Evolutionary conservation across 1,140 invertebrate species (phyloP), one percentile per base, ranked within the genome.

Genomic region (Drosophila willistoni): DNA sequence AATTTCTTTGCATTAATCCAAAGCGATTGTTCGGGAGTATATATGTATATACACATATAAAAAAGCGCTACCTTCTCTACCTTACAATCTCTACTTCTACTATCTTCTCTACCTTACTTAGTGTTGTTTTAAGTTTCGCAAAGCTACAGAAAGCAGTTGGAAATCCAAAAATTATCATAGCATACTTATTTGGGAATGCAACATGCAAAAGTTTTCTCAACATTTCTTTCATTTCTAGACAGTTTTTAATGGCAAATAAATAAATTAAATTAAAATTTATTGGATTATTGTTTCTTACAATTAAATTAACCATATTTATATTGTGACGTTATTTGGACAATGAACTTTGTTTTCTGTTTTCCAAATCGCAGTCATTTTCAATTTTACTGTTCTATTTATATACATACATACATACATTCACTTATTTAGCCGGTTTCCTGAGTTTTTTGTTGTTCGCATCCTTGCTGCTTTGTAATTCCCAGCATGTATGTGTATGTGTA

Each of bases 341-440:
- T 51, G 17, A 51, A 51, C 17, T 51, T 22, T 10, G 9, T 51
- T 22, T 75, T 75, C 29, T 75, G 57, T 64, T 62, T 75, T 54
- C 13, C 36, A 25, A 51, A 51, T 22, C 57, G 14, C 14, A 39
- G 14, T 59, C n/a, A 19, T 59, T 36, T 59, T 59, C 44, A 22
- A 51, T 51, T 51, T 51, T 12, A 39, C 12, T 39, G 10, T 13
- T 39, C n/a, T n/a, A n/a, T n/a, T n/a, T 19, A 6, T 7, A 29
- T 29, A 7, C 4, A 5, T 25, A 6, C 6, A 34, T 34, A 34
- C 10, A 61, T 10, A 63, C 60, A 70, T 71, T 47, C 62, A 62
- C 67, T 77, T 77, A 66, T 77, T 77, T 77, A 62, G 74, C 68
- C 74, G 60, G 66, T 64, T 71, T 55, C 74, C 68, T 22, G 34